Conservation (phyloP, 1,140 invertebrate genomes). For the Temnothorax nylanderi region DNA sequence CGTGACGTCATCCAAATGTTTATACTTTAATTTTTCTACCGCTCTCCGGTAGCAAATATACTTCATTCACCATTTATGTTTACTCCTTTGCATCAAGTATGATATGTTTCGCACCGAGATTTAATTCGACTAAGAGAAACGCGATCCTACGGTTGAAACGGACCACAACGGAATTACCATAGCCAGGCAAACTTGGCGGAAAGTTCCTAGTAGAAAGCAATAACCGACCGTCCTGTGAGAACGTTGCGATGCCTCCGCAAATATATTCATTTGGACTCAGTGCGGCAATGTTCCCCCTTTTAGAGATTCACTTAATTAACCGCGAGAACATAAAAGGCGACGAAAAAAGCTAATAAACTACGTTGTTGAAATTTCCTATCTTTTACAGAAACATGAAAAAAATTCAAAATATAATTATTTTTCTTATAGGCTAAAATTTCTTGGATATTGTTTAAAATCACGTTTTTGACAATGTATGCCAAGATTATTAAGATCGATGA, state of each 20-base stretch:
- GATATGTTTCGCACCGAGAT: background rate
- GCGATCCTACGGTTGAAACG: constrained; percentile 1
- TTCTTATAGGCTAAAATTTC: too few relatives aligned
- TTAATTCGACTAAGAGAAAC: constrained; percentile 4
- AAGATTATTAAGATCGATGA: too few relatives aligned
- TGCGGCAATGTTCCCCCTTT: constrained; percentile 7
- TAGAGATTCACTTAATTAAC: constrained; percentile 51
- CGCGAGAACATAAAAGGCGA: background rate
- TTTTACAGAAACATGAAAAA: constrained; percentile 2
- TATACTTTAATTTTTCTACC: constrained; percentile 11
- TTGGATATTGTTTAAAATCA: too few relatives aligned
- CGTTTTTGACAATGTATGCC: too few relatives aligned
- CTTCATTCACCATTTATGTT: background rate
- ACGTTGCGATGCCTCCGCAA: constrained; percentile 46
- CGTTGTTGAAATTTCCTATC: constrained; percentile 14
- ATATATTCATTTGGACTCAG: constrained; percentile 41
- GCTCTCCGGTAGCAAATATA: background rate
- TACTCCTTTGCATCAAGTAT: background rate
- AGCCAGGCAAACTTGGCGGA: constrained; percentile 35
- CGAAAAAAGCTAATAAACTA: constrained; percentile 15
- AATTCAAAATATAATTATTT: background rate
- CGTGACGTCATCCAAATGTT: background rate
- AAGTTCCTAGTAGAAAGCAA: constrained; percentile 64
- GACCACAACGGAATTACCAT: constrained; percentile 19
- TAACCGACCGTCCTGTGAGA: constrained; percentile 41